Conservation (phyloP, 1,140 invertebrate species). For the Macrobrachium nipponense region DNA sequence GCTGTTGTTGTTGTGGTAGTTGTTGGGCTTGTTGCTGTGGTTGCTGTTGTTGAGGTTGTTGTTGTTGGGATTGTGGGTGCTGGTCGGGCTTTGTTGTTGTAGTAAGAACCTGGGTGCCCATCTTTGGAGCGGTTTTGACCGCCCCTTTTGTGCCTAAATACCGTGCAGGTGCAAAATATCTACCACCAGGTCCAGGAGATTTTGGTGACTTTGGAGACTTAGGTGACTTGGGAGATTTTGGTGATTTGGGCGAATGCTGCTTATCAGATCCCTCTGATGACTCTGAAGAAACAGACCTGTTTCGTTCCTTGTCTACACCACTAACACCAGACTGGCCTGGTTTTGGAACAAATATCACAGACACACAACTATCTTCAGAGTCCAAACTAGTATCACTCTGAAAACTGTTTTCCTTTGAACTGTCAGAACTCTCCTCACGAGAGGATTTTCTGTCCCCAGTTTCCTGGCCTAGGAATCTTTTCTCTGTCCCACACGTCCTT, state of each 20-base stretch:
- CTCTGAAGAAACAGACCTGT: conserved; percentile 65
- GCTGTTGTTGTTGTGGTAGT: no score
- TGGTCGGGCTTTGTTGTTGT: conserved; percentile 26
- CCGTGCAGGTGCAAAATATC: conserved; percentile 50
- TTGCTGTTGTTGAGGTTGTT: no score
- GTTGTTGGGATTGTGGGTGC: not conserved
- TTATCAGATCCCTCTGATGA: conserved; percentile 65
- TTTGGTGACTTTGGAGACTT: conserved; percentile 58
- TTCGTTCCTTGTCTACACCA: conserved; percentile 56
- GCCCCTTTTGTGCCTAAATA: conserved; percentile 43
- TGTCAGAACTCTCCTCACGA: conserved; percentile 88
- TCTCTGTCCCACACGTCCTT: conserved; percentile 42
- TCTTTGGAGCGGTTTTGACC: conserved; percentile 43
- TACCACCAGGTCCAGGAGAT: not conserved
- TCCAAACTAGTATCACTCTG: conserved; percentile 94
- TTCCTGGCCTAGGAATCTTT: conserved; percentile 56
- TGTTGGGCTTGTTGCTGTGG: no score
- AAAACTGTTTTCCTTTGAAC: conserved; percentile 86
- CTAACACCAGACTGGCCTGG: conserved; percentile 67
- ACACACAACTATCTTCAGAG: conserved; percentile 91
- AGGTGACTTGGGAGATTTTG: conserved; percentile 63
- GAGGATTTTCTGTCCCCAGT: conserved; percentile 75
- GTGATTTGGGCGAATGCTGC: conserved; percentile 64
- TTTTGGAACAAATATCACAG: conserved; percentile 88
- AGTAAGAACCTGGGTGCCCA: conserved; percentile 55